These are phyloP conservation scores for Chloropsis cyanopogon DNA, from an alignment of 2,113 vertebrate species.

Conservation along the genomic window DNA sequence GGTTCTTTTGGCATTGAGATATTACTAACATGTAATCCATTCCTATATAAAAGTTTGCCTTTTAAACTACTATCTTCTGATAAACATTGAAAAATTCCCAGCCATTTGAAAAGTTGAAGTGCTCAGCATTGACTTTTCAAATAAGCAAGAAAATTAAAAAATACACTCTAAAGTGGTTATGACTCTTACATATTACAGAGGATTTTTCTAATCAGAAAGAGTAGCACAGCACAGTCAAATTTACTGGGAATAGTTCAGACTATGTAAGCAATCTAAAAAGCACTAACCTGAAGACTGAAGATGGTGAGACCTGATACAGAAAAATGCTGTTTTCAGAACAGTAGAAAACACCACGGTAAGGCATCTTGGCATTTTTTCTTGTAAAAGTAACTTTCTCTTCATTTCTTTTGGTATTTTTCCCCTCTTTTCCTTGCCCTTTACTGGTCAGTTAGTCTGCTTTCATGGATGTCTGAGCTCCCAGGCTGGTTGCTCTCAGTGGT, in stretches of 20 bases:
- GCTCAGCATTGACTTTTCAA: neutral
- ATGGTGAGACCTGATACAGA: slow-evolving; percentile 58
- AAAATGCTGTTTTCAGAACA: slow-evolving; percentile 44
- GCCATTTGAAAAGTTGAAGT: neutral
- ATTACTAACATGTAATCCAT: neutral
- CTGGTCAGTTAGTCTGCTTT: neutral
- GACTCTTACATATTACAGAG: neutral
- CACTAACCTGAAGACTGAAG: slow-evolving; percentile 62
- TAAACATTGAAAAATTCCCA: neutral
- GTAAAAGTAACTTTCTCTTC: slow-evolving; percentile 21
- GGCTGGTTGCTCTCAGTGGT: neutral
- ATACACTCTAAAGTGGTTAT: neutral
- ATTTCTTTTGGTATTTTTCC: neutral
- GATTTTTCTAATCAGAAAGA: neutral
- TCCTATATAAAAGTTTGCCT: neutral
- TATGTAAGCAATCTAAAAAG: slow-evolving; percentile 15
- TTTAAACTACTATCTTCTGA: neutral
- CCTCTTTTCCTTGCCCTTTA: neutral
- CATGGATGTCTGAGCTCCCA: neutral
- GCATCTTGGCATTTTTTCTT: slow-evolving; percentile 43
- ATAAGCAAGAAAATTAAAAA: neutral
- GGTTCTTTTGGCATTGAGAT: neutral
- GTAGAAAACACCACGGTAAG: slow-evolving; percentile 3
- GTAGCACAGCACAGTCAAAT: neutral
- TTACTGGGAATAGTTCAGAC: neutral